Conservation (phyloP, 2,888 invertebrate species). For the Xylota segnis region DNA sequence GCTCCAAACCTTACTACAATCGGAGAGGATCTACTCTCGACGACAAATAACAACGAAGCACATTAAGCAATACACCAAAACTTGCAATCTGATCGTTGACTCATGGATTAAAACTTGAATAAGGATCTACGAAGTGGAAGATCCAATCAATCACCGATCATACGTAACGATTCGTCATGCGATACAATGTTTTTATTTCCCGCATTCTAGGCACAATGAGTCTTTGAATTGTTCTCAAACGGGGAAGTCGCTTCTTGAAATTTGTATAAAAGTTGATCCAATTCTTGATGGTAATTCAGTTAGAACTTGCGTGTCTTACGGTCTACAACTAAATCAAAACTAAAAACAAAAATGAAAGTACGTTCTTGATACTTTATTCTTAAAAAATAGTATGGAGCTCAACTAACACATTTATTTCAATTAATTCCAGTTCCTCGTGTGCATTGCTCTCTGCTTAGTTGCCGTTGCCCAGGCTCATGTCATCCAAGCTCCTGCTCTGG, state of each 20-base stretch:
- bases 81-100: no score
- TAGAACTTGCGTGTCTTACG: conserved; percentile 8
- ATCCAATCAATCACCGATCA: not conserved
- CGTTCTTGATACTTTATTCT: not conserved
- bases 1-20: no score
- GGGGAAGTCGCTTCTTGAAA: not conserved
- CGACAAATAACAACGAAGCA: no score
- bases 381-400: not conserved
- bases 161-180: not conserved
- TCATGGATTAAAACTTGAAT: no score
- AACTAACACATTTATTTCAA: not conserved
- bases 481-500: conserved; percentile 36
- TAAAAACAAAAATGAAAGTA: conserved; percentile 40
- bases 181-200: no score
- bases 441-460: conserved; percentile 60
- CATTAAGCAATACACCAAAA: no score
- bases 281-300: conserved; percentile 28
- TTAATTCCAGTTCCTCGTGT: conserved; percentile 39
- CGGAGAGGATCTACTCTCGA: no score
- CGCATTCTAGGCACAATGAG: not conserved
- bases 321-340: not conserved
- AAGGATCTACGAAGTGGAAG: not conserved
- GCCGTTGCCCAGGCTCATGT: conserved; percentile 57
- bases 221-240: not conserved
- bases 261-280: conserved; percentile 30